Evolutionary conservation across 92 coral and sea anemone genomes (phyloP), one percentile per base, ranked within the genome.

Genomic region (Porites lobata): DNA sequence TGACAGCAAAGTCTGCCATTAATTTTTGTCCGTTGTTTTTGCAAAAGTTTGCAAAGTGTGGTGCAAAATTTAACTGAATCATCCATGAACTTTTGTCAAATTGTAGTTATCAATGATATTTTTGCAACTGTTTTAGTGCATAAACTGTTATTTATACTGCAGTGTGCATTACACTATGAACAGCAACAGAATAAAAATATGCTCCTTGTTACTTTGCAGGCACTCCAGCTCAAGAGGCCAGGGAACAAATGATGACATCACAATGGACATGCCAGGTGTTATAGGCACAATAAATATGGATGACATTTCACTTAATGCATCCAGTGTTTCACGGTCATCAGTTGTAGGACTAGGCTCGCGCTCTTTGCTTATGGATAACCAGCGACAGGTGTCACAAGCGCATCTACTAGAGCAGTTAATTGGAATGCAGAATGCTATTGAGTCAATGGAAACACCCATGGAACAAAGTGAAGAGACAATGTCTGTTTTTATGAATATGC

Each of bases 371-470:
- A 52, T 59, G 53, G 87, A 83, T 83, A 32, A 50, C 52, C 87
- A 83, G 87, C 84, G 80, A 24, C 91, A 79, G 73, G 24, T 80
- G 57, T 69, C 96, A 69, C 98, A 91, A 87, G 93, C 96, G 20
- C 93, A 89, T 57, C 86, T 96, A 38, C 26, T 95, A 64, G 99
- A 96, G 78, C 99, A 96, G 84, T 82, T 96, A 89, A 94, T 93
- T 26, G 98, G 99, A 29, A 96, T 96, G 94, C 98, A 95, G 81
- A 94, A 89, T 64, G 99, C 99, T 13, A 96, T 96, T 50, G 96
- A 95, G 84, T 90, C 96, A 14, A 96, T 96, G 99, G 99, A 96
- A 78, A 90, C 94, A 50, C 92, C 96, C 32, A 90, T 78, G 81
- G 92, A 90, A 10, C 98, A 96, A 17, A 93, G 86, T 51, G 99